A percentile compares a stretch with the other conserved stretches of the same genome.
phyloP scores from a whole-genome alignment of 1,140 invertebrate genomes.

The Listronotus bonariensis region DNA sequence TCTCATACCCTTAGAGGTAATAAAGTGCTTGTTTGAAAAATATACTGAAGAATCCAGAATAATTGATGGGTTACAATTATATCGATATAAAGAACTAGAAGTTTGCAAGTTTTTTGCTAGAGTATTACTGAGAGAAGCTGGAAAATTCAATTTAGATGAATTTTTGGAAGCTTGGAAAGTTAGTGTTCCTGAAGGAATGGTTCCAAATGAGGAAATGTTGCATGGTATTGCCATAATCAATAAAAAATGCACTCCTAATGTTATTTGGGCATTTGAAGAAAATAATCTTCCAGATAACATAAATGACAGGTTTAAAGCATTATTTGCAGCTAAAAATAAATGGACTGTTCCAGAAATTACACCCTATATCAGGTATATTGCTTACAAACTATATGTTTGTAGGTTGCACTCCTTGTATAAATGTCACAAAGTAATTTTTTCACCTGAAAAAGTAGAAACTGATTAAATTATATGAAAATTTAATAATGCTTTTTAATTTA shows the following conservation, averaged over 20 bases:
- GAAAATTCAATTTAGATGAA: constrained; percentile 77
- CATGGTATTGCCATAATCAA: constrained; percentile 78
- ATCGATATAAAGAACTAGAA: constrained; percentile 71
- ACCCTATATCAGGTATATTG: constrained; percentile 76
- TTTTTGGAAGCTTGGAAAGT: constrained; percentile 84
- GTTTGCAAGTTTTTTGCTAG: constrained; percentile 79
- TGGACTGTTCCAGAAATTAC: constrained; percentile 86
- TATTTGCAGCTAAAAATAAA: constrained; percentile 78
- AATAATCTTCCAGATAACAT: constrained; percentile 75
- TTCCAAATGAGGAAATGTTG: constrained; percentile 67
- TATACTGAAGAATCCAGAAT: constrained; percentile 65
- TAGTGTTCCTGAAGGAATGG: constrained; percentile 82
- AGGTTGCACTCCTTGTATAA: too few relatives aligned
- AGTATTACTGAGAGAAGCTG: constrained; percentile 73
- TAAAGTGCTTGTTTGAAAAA: constrained; percentile 72
- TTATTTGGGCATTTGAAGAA: constrained; percentile 76
- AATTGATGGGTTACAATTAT: constrained; percentile 62
- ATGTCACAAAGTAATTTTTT: too few relatives aligned
- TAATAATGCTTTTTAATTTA: too few relatives aligned
- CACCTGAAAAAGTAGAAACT: too few relatives aligned
- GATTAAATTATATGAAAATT: too few relatives aligned
- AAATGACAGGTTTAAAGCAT: constrained; percentile 70
- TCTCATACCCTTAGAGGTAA: constrained; percentile 70
- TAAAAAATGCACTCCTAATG: constrained; percentile 65
- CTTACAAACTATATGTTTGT: too few relatives aligned